Conservation (phyloP, 2,797 vertebrate species). For the Myoxocephalus aenaeus region DNA sequence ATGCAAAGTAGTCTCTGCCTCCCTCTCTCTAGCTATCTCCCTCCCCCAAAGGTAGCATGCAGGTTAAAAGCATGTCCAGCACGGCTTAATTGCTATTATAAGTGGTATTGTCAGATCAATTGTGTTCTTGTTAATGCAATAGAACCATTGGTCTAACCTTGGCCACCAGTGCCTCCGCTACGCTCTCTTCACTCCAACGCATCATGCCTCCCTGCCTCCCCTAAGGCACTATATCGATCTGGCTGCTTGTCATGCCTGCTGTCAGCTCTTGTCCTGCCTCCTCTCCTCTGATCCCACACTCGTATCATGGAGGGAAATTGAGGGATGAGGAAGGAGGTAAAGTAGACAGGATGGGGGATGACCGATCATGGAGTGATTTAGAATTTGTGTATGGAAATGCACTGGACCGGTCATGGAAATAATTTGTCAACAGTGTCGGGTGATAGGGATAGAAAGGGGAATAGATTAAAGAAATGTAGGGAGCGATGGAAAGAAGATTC, state of each 20-base stretch:
- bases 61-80: slow-evolving; percentile 72
- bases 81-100: slow-evolving; percentile 71
- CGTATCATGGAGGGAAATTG: slow-evolving; percentile 45
- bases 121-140: slow-evolving; percentile 79
- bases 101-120: slow-evolving; percentile 81
- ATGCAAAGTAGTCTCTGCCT: slow-evolving; percentile 24
- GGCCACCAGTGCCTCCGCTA: slow-evolving; percentile 60
- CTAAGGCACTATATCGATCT: slow-evolving; percentile 80
- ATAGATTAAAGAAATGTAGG: slow-evolving; percentile 41
- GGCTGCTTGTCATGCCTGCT: slow-evolving; percentile 83
- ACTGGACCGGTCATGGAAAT: slow-evolving; percentile 29
- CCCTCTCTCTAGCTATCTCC: neutral
- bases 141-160: slow-evolving; percentile 78
- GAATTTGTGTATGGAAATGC: slow-evolving; percentile 57
- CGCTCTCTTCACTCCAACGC: slow-evolving; percentile 32
- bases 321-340: slow-evolving; percentile 28
- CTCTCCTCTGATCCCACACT: slow-evolving; percentile 59
- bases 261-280: slow-evolving; percentile 71
- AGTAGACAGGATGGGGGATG: slow-evolving; percentile 15
- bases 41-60: slow-evolving; percentile 41
- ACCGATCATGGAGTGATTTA: slow-evolving; percentile 47
- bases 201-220: slow-evolving; percentile 59
- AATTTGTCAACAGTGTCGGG: slow-evolving; percentile 40
- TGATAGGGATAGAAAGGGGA: slow-evolving; percentile 21
- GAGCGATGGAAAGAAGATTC: slow-evolving; percentile 38